Evolutionary conservation across 2,797 vertebrate genomes (phyloP).

Genomic region (Rhinophrynus dorsalis): DNA sequence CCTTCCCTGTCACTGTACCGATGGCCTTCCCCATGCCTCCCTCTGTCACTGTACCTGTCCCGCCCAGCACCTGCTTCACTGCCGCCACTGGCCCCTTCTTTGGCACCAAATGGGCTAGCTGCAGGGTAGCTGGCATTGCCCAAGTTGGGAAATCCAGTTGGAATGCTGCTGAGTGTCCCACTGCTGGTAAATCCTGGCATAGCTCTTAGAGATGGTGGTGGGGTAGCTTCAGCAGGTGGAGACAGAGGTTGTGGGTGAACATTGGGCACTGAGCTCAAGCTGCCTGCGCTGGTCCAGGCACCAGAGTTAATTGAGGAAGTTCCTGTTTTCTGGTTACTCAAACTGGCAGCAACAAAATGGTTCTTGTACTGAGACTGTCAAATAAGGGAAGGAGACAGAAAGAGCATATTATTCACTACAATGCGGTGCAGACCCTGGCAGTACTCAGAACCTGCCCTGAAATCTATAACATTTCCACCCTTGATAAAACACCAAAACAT

Average conservation of each 20-base stretch:
- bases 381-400: slow-evolving; percentile 37
- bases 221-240: slow-evolving; percentile 14
- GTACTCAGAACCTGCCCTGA: too few species aligned
- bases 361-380: slow-evolving; percentile 93
- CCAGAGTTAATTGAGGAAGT: slow-evolving; percentile 82
- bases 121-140: slow-evolving; percentile 54
- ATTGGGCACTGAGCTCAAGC: slow-evolving; percentile 88
- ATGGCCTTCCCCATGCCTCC: slow-evolving; percentile 66
- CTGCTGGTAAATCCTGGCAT: slow-evolving; percentile 83
- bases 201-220: slow-evolving; percentile 53
- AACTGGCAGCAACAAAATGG: slow-evolving; percentile 93
- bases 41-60: slow-evolving; percentile 67
- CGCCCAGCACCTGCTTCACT: slow-evolving; percentile 55
- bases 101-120: slow-evolving; percentile 51
- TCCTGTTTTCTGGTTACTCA: slow-evolving; percentile 87
- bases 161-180: slow-evolving; percentile 84
- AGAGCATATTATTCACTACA: background rate
- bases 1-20: slow-evolving; percentile 59
- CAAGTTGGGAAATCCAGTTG: slow-evolving; percentile 62
- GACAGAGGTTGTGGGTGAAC: slow-evolving; percentile 56
- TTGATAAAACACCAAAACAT: too few species aligned
- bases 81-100: slow-evolving; percentile 59
- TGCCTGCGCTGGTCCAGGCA: slow-evolving; percentile 95
- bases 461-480: too few species aligned
- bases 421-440: too few species aligned